Base-by-base conservation (phyloP, 2,888 invertebrate genomes). In the Drosophila mimica region DNA sequence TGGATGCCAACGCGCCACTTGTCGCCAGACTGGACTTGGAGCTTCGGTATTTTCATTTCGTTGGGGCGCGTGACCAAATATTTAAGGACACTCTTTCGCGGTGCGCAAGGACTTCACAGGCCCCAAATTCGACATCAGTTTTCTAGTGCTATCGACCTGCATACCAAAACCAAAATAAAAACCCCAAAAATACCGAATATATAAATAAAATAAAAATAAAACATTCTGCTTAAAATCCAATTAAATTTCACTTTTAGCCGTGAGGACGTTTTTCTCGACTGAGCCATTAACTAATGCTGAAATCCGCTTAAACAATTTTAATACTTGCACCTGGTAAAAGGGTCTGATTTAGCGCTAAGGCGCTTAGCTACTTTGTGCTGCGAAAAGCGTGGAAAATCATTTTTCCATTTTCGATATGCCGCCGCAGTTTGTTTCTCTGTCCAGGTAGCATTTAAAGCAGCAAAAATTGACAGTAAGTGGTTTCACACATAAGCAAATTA, bases 261-360 rank as follows among this genome's bases (percentile, higher is more conserved):
- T 62, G 31, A 20, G 46, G 31, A 63, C 51, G 20, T 31, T 57
- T 61, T 66, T 40, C 51, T 43, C 48, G 60, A 68, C 88, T 74
- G 28, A 88, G 74, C 90, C 88, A 85, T 89, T 89, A 88, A 85
- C 88, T 88, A 88, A 85, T 80, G 56, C 86, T 49, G 28, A 85
- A 89, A 85, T 83, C 90, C 75, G 88, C 83, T 89, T 89, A 89
- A 80, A 80, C 73, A 76, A 78, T 70, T 77, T 82, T 69, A 89
- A 88, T 81, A 58, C 78, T 82, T 83, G 71, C 88, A 83, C 90
- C 90, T 78, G 51, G 30, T 53, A 28, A 67, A 77, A 83, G 87
- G 82, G 82, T 68, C 70, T 70, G 68, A 65, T 63, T 48, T 13
- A 58, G 65, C 58, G n/a, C 30, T 48, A 83, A 83, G 76, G 63